Percentiles rank a stretch among this genome's conserved stretches.
These are phyloP conservation scores for Xylocopa sonorina DNA, from an alignment of 1,140 invertebrate genomes.

Conservation along the genomic window DNA sequence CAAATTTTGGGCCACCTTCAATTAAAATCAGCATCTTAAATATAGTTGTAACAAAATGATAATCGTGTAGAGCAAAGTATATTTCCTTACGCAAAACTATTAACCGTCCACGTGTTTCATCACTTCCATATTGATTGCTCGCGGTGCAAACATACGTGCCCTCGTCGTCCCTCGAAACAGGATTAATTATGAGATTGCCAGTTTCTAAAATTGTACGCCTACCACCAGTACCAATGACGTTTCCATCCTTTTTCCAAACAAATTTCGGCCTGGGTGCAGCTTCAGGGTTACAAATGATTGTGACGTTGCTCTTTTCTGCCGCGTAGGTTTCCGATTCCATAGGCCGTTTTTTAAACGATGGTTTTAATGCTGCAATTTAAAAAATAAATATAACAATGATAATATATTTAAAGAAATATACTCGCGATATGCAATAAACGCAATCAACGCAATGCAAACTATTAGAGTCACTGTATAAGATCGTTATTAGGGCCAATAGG, in stretches of 20 bases:
- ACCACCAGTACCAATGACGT: conserved; percentile 89
- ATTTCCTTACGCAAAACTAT: conserved; percentile 90
- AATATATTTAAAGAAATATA: too few relatives aligned
- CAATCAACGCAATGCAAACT: too few relatives aligned
- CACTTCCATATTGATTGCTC: conserved; percentile 90
- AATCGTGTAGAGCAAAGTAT: conserved; percentile 21
- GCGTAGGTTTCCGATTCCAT: conserved; percentile 94
- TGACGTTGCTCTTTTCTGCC: conserved; percentile 94
- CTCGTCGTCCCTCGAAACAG: conserved; percentile 93
- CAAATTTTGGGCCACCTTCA: conserved; percentile 86
- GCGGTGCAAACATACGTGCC: conserved; percentile 95
- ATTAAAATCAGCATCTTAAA: conserved; percentile 64
- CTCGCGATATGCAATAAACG: too few relatives aligned
- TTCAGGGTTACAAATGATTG: conserved; percentile 96
- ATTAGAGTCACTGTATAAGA: too few relatives aligned
- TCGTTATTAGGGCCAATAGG: background rate
- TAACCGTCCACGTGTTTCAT: conserved; percentile 90
- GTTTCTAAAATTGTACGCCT: conserved; percentile 90
- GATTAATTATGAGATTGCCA: conserved; percentile 93
- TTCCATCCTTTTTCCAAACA: conserved; percentile 95
- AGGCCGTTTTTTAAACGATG: conserved; percentile 95
- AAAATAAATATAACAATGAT: background rate
- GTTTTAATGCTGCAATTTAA: conserved; percentile 86
- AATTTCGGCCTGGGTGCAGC: conserved; percentile 95
- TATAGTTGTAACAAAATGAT: background rate